These are phyloP conservation scores for Gryllus longicercus DNA, from an alignment of 2,888 invertebrate genomes.

Conservation along the genomic window DNA sequence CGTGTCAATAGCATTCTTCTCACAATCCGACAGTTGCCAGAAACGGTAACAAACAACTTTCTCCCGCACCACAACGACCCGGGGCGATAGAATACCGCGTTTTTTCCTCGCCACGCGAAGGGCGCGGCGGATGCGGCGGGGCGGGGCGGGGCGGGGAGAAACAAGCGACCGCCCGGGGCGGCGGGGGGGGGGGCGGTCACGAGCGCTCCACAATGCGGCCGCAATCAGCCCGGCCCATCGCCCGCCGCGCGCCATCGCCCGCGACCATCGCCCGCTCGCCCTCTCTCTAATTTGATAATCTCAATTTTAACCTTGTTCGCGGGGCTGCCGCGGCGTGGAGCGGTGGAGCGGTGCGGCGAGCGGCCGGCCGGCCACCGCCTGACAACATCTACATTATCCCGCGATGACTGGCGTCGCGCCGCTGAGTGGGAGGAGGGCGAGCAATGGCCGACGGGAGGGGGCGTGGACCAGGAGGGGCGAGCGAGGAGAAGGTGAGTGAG, in stretches of 20 bases:
- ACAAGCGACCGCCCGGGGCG: neutral
- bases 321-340: neutral
- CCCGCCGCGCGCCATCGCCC: neutral
- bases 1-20: no score
- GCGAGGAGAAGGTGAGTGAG: no score
- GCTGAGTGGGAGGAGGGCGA: neutral
- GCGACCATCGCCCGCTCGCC: constrained; percentile 1
- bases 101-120: no score
- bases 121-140: neutral
- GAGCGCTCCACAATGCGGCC: neutral
- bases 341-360: neutral
- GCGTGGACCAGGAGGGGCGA: neutral
- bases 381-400: constrained; percentile 26
- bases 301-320: neutral
- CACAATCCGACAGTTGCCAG: no score
- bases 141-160: neutral
- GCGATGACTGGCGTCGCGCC: constrained; percentile 12
- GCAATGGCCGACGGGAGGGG: neutral
- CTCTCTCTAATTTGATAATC: constrained; percentile 17
- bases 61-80: no score
- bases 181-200: neutral
- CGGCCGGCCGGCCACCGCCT: no score
- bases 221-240: neutral
- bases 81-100: no score
- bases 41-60: no score